Evolutionary conservation across 2,797 vertebrate genomes (phyloP), one percentile per base, ranked within the genome.

Genomic region (Gymnoscopelus microlampas): DNA sequence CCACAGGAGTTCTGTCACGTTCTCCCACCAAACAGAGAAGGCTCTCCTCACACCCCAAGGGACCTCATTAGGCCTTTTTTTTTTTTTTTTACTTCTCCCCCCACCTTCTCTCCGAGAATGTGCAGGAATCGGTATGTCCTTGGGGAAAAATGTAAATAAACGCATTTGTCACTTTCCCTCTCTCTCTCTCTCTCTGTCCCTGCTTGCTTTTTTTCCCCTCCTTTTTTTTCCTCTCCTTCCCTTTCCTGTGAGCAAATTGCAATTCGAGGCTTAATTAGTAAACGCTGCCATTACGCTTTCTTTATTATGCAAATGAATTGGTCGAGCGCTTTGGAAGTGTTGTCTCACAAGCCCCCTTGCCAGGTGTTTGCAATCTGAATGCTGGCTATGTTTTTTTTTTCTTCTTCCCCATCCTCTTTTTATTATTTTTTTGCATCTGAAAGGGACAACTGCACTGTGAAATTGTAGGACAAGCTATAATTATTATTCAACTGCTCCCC

Each of bases 301-400:
- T 83, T 87, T 89, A 83, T 89, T 76, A 89, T 88, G 88, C 85
- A 88, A 88, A 88, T 89, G 79, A 86, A 71, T 70, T 59, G 83
- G 76, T 70, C 66, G 73, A 79, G 73, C 60, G 23, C 63, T 80
- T 57, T 81, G 81, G 77, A 81, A 78, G 72, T 70, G 80, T 84
- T 77, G 77, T 82, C 83, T 87, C 73, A 48, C 85, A 72, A 81
- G 76, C 74, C 78, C 69, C 8, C 76, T 68, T 76, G 78, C 83
- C 85, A 86, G 79, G 87, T 88, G 84, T 82, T 84, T 79, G 63
- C 74, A 77, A 77, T 68, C 76, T 84, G 77, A 84, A 81, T 64
- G 67, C 78, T 53, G 67, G 70, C 50, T 48, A 26, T 58, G 60
- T 53, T 64, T 67, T 69, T 67, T 69, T 14, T 10, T 49, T 32